These are phyloP conservation scores for Neelides sp. DNA, from an alignment of 1,140 invertebrate species.

Conservation along the genomic window DNA sequence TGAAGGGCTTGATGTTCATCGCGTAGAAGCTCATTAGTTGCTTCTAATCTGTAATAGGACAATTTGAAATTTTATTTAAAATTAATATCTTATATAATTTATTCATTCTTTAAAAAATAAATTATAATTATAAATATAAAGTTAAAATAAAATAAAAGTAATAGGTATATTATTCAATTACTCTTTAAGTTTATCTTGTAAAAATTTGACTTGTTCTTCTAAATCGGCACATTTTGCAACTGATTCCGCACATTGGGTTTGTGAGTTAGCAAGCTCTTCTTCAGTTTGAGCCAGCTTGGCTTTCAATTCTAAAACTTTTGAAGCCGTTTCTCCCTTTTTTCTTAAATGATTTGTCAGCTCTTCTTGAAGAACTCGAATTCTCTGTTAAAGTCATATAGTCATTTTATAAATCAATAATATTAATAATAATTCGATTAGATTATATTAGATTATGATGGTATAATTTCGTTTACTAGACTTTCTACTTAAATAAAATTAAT, in stretches of 20 bases:
- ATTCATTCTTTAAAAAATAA: no score
- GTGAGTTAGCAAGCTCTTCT: slow-evolving; percentile 40
- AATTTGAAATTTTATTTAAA: slow-evolving; percentile 23
- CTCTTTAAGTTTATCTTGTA: slow-evolving; percentile 22
- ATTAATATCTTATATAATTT: no score
- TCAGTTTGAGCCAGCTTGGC: slow-evolving; percentile 72
- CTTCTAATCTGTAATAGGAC: slow-evolving; percentile 49
- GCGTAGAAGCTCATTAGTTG: slow-evolving; percentile 69
- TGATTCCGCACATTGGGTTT: slow-evolving; percentile 13
- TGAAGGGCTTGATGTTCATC: slow-evolving; percentile 92
- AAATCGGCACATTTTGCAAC: slow-evolving; percentile 24
- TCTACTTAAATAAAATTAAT: no score
- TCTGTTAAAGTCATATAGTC: slow-evolving; percentile 72
- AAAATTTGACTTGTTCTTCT: slow-evolving; percentile 25
- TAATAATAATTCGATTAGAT: neutral
- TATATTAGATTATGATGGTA: neutral
- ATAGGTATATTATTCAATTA: slow-evolving; percentile 10
- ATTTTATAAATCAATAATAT: neutral
- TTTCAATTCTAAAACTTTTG: slow-evolving; percentile 83
- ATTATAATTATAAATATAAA: neutral
- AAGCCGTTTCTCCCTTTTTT: slow-evolving; percentile 77
- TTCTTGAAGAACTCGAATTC: slow-evolving; percentile 72
- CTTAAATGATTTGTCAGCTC: slow-evolving; percentile 80
- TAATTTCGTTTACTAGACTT: no score
- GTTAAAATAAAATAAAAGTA: neutral